Evolutionary conservation across 2,888 invertebrate genomes (phyloP), one percentile per base, ranked within the genome.

Genomic region (Acleris emargana): DNA sequence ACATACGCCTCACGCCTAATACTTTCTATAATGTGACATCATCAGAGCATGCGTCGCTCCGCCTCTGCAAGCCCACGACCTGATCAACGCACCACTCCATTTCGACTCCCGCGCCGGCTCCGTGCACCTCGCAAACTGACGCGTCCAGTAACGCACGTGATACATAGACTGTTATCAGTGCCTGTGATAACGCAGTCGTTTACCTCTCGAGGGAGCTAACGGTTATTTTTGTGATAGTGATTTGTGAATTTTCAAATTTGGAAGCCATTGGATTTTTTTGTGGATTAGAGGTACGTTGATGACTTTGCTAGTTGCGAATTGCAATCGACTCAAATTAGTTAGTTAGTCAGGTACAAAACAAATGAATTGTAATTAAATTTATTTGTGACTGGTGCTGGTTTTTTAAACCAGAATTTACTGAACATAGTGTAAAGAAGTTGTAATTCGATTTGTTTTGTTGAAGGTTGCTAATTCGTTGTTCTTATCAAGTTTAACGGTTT

Each of bases 111-210:
- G 58, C 63, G 63, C 53, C 52, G 55, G 22, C 38, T 54, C 25
- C 55, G 55, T 58, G 53, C 58, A 47, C 58, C 58, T 64, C 63
- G 53, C 53, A 58, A 38, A 51, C 45, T 57, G 58, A 52, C 63
- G 47, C 20, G 57, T 58, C 52, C 52, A 49, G 66, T 60, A 58
- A 45, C 58, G 59, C 50, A 55, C 64, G 61, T 57, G 62, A 58
- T 52, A 52, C 52, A 60, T 52, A 43, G 17, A 16, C 11, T 28
- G 51, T 66, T 66, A 66, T 66, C 66, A 57, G 47, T 57, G 60
- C 25, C 45, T 22, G 47, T 49, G 58, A 58, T 58, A 58, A 58
- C 18, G 6, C 57, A 57, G 57, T 49, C 28, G 57, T 47, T 58
- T 47, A 58, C 57, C 49, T 49, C 57, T 45, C 28, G 45, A 17